Base-by-base conservation (phyloP, 2,113 vertebrate species). In the Oncorhynchus nerka region DNA sequence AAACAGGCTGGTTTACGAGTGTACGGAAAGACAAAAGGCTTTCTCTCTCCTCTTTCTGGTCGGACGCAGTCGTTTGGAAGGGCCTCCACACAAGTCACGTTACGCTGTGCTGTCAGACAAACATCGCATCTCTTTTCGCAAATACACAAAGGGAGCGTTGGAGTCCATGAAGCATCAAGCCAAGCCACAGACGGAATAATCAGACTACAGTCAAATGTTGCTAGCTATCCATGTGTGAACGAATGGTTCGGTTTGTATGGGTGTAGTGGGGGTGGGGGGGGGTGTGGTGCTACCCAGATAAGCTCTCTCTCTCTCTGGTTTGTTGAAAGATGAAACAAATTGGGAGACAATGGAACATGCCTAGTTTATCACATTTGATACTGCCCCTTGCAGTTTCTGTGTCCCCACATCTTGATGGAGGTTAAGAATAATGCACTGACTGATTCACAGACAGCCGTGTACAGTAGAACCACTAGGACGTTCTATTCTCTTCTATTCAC, bases 61-160 rank as follows among this genome's bases (percentile, higher is more conserved):
- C 82, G n/a, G 80, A 86, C 72, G 74, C 80, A 81, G 81, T 64
- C 26, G 75, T 86, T 81, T 87, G 84, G 86, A 84, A 81, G 82
- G 85, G 86, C 79, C 84, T 82, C 79, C 84, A 83, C 88, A 88
- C 89, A 81, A 78, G 81, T 19, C 77, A 79, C 74, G 75, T 62
- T 34, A 34, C 67, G 9, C 67, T 78, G 65, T 79, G 81, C 79
- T 85, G 84, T 89, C 90, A 88, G 81, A 76, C 72, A 57, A 87
- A 79, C 83, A 79, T 74, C 76, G 74, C 61, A 62, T 74, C 70
- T 74, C 57, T 64, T 6, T 24, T 74, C 77, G 75, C 81, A 80
- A 90, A 90, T 84, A 86, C 89, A 92, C 87, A 90, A 89, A 76
- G 90, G 88, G 87, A 83, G 90, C 84, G 87, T 89, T 85, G 86